A percentile compares a stretch with the other conserved stretches of the same genome.
These are phyloP conservation scores for Caretta caretta DNA, from an alignment of 2,113 vertebrate species.

Conservation along the genomic window DNA sequence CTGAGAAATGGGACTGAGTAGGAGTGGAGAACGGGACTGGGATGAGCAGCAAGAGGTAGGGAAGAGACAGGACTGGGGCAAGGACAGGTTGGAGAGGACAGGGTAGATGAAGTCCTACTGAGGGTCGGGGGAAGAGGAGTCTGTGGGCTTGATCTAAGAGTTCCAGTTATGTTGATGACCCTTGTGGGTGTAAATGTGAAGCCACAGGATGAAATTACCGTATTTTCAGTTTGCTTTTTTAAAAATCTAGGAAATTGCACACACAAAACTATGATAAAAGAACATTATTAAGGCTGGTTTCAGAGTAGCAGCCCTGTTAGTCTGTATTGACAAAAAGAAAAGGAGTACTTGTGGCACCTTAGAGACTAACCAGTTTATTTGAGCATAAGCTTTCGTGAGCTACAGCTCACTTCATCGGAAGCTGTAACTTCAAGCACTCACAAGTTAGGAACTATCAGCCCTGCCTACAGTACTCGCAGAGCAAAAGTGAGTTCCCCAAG, in stretches of 20 bases:
- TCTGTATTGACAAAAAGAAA: too few relatives aligned
- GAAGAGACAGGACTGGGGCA: background rate
- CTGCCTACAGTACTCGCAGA: background rate
- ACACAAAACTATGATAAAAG: background rate
- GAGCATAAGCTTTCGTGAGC: too few relatives aligned
- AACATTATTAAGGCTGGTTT: background rate
- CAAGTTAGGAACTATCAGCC: background rate
- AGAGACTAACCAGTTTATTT: too few relatives aligned
- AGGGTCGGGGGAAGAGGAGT: background rate
- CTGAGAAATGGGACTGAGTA: background rate
- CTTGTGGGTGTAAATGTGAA: background rate
- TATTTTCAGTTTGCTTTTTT: background rate
- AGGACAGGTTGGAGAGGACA: background rate
- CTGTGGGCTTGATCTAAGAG: background rate
- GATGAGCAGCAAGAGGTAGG: background rate
- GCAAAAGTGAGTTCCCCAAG: fast-evolving
- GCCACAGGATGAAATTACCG: background rate
- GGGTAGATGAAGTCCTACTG: background rate
- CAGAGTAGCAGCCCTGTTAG: too few relatives aligned
- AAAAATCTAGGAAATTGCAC: background rate
- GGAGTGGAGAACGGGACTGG: background rate
- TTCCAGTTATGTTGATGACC: constrained; percentile 17
- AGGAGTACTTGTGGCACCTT: too few relatives aligned
- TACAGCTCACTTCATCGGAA: too few relatives aligned
- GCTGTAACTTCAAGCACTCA: background rate